Conservation (phyloP, 92 coral and sea anemone species). For the Metridium senile region DNA sequence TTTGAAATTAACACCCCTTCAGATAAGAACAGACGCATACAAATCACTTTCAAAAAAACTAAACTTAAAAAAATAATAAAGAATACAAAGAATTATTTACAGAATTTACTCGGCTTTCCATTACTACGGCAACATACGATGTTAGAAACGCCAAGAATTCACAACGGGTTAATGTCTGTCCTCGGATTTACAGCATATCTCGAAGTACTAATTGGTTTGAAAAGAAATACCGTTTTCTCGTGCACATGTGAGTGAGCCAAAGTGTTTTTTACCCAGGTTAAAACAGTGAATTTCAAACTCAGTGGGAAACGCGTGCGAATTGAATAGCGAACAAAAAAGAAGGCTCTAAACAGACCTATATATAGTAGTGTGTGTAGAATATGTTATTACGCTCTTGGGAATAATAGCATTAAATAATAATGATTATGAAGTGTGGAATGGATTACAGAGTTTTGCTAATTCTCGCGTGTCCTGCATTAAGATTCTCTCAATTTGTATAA, state of each 20-base stretch:
- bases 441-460: neutral
- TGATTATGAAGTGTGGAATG: conserved; percentile 13
- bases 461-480: conserved; percentile 17
- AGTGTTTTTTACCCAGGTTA: neutral
- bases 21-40: neutral
- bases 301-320: conserved; percentile 31
- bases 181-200: conserved; percentile 1
- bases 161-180: neutral
- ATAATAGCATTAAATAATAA: conserved; percentile 28
- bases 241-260: neutral
- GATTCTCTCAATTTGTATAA: neutral
- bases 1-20: conserved; percentile 12
- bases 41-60: neutral
- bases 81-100: neutral
- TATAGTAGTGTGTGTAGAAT: conserved; percentile 10
- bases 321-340: conserved; percentile 21
- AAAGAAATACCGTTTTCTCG: neutral
- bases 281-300: conserved; percentile 7
- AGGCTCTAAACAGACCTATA: conserved; percentile 22
- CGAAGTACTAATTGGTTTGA: neutral
- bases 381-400: neutral
- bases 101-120: neutral
- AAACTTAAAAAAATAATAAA: neutral
- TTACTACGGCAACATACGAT: conserved; percentile 1
- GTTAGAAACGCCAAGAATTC: conserved; percentile 5